Evolutionary conservation across 2,888 invertebrate genomes (phyloP), one percentile per base, ranked within the genome.

Genomic region (Lymantria monacha): DNA sequence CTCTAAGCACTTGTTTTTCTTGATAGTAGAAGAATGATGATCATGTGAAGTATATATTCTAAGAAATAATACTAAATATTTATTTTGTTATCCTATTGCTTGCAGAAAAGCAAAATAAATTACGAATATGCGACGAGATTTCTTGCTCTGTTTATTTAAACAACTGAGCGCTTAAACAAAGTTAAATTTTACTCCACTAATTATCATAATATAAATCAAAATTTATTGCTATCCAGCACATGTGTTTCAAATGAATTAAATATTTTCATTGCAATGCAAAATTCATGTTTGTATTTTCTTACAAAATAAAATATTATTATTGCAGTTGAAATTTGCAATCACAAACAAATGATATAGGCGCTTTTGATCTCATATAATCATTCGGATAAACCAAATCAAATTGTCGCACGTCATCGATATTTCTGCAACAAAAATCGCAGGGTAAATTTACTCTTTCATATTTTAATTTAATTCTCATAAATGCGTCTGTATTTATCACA

Each of bases 391-490:
- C 51, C 48, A 61, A 53, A 51, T 46, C 33, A 47, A 52, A 61
- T 54, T 53, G 44, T 38, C 38, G 54, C 55, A 57, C 45, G 46
- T 54, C 54, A 55, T 65, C 42, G 46, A 53, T 57, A 63, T 63
- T 63, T 66, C 49, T 52, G 49, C 59, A 55, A 69, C 71, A 69
- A 38, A 38, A 75, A 72, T 73, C 71, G 65, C 67, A 59, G 59
- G 58, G 55, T 58, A 61, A 61, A 70, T 72, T 66, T 73, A 76
- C 78, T 80, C 80, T 79, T 81, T 62, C 69, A 67, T 68, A 74
- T 79, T 82, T 81, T 82, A 82, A 79, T 82, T 77, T 73, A 56
- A 61, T 73, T 70, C 71, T 57, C 62, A 72, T 67, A 70, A 73
- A 63, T 56, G 69, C 61, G 63, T 65, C 63, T 12, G 69, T 82